Percentiles rank a stretch among this genome's conserved stretches.
phyloP scores from a whole-genome alignment of 1,140 invertebrate species.

The Probaryconus sp. region DNA sequence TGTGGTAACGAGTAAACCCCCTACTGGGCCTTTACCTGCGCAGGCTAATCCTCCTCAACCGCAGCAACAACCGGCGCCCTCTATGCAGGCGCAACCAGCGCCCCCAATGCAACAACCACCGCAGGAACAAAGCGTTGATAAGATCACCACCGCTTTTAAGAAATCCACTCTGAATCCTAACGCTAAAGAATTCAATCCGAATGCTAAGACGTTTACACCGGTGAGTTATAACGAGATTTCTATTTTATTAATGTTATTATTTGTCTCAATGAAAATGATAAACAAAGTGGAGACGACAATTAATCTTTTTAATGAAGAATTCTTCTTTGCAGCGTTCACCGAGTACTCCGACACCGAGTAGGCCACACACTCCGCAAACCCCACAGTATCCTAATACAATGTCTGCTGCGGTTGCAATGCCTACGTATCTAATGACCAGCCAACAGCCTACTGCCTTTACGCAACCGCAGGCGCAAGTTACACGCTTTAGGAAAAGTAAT shows the following conservation, averaged over 20 bases:
- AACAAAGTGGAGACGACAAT: neutral
- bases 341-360: conserved; percentile 82
- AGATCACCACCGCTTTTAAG: conserved; percentile 82
- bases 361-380: conserved; percentile 91
- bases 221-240: conserved; percentile 78
- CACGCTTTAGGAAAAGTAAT: conserved; percentile 77
- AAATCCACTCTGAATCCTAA: conserved; percentile 92
- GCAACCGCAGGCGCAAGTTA: conserved; percentile 76
- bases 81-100: conserved; percentile 61
- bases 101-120: conserved; percentile 66
- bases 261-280: neutral
- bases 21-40: conserved; percentile 66
- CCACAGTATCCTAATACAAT: conserved; percentile 80
- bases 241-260: conserved; percentile 1
- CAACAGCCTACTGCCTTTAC: conserved; percentile 77
- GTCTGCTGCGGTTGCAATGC: conserved; percentile 77
- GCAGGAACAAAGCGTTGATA: conserved; percentile 78
- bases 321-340: conserved; percentile 79
- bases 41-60: conserved; percentile 68
- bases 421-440: conserved; percentile 78
- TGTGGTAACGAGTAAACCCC: conserved; percentile 72
- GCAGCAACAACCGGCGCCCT: conserved; percentile 55
- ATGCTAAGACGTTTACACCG: conserved; percentile 91
- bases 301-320: conserved; percentile 35
- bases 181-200: conserved; percentile 94